Evolutionary conservation across 1,140 invertebrate species (phyloP), one percentile per base, ranked within the genome.

Genomic region (Papilio glaucus): DNA sequence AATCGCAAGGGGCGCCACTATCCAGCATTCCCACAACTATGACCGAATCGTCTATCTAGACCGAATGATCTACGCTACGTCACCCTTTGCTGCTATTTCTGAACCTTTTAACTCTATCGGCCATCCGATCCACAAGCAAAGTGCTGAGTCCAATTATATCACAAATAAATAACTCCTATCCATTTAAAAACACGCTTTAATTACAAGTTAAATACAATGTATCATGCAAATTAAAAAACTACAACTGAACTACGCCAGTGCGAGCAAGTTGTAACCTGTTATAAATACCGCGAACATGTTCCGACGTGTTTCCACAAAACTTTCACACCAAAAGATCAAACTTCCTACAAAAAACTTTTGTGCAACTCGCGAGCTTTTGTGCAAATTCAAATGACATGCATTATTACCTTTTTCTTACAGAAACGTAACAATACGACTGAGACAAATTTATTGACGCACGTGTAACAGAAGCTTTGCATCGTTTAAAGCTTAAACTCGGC

Each of bases 261-360:
- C 1, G 8, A 15, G 13, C 67, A 37, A 69, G 45, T 62, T 24
- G 0, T 26, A 69, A 69, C 67, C 67, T 69, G 67, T 49, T 53
- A 26, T 0, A 38, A 53, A 69, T 42, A n/a, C 41, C 33, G 13
- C 29, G 29, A 53, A 69, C 67, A 69, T 33, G 67, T 69, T 33
- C 1, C 41, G 45, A 69, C 67, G 45, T 69, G 67, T n/a, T 53
- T 69, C 67, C 42, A 69, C 24, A 33, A 57, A 45, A 69, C 41
- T 49, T 69, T 33, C 26, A 18, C 26, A 15, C 67, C 21, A 53
- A 53, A 21, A 69, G 45, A 24, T 57, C 21, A 21, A 57, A 57
- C 49, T 57, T 57, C 18, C 21, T 5, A 57, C 12, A 69, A 62
- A 24, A 69, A 49, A 69, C 42, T 69, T 69, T 69, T 69, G 26